A percentile compares a stretch with the other conserved stretches of the same genome.
These are phyloP conservation scores for Parnassius glacialis DNA, from an alignment of 2,888 invertebrate genomes.

Conservation along the genomic window DNA sequence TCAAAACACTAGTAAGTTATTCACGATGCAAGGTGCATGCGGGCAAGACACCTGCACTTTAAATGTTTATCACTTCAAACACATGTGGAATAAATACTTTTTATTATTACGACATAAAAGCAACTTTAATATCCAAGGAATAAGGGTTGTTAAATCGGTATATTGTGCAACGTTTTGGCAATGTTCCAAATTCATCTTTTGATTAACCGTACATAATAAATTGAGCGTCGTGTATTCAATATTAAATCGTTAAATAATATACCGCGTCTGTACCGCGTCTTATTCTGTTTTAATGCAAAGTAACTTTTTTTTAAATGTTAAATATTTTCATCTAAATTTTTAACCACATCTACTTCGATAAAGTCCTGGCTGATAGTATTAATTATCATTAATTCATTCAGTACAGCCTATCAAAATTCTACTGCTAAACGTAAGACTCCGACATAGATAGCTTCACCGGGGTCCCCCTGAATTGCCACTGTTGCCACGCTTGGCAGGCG, in stretches of 20 bases:
- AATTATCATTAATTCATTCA: no score
- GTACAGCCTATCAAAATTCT: no score
- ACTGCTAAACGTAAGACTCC: no score
- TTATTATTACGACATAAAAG: constrained; percentile 3
- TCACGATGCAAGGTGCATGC: constrained; percentile 49
- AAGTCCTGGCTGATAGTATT: no score
- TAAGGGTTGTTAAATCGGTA: constrained; percentile 4
- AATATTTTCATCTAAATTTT: no score
- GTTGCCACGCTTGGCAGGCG: no score
- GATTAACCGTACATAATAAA: constrained; percentile 17
- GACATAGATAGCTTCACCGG: no score
- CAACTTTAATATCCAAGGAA: not conserved
- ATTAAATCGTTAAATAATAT: constrained; percentile 2
- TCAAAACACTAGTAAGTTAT: constrained; percentile 40
- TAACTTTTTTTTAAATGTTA: no score
- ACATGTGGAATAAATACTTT: constrained; percentile 21
- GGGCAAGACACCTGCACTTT: constrained; percentile 44
- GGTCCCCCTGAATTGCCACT: no score
- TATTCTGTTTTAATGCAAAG: no score
- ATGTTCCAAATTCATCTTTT: constrained; percentile 4
- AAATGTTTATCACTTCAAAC: constrained; percentile 30
- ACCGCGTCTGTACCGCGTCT: no score
- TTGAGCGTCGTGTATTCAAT: constrained; percentile 14
- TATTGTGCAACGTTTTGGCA: not conserved
- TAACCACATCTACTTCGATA: no score